Evolutionary conservation across 2,113 vertebrate species (phyloP), one percentile per base, ranked within the genome.

Genomic region (Serinus canaria): DNA sequence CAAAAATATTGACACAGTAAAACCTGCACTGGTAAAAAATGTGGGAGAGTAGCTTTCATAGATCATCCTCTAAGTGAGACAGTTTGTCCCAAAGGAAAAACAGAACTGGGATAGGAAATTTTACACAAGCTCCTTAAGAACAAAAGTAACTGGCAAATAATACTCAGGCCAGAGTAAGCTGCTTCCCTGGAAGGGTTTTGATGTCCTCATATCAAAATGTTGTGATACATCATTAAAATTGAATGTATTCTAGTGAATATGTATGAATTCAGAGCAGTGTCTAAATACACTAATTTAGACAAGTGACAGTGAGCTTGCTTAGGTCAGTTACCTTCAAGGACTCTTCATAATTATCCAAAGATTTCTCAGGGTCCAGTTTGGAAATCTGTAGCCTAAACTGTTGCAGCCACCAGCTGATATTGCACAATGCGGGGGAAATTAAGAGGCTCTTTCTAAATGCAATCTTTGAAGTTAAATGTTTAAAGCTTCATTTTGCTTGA

Each of bases 401-500:
- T 7, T 39, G 55, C 58, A 92, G 84, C 74, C 30, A 31, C 55
- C 37, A 46, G 62, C 75, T 88, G 35, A 22, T 35, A 37, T 18
- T 44, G 59, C 52, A 53, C 63, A 59, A 21, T 8, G 19, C 0
- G 0, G 5, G 2, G 3, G 1, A 18, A 47, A 53, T 28, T 59
- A 92, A 74, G 73, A 13, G 75, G 41, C 64, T 90, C 44, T 78
- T 93, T 83, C 72, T 30, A 79, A 93, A 85, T n/a, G 60, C 53
- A 87, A 20, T 68, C 33, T 89, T 90, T 84, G 63, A 69, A 89
- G 83, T 92, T 78, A 90, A 97, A 96, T 75, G 92, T 78, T 95
- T 83, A 92, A 94, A 94, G 82, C 81, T 87, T 73, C 82, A 41
- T 90, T 83, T 83, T 94, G 90, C 92, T 93, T 2, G 13, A 43